Percentiles rank a stretch among this genome's conserved stretches.
Evolutionary conservation across 1,140 invertebrate species (phyloP).

Genomic region (Diprion similis): DNA sequence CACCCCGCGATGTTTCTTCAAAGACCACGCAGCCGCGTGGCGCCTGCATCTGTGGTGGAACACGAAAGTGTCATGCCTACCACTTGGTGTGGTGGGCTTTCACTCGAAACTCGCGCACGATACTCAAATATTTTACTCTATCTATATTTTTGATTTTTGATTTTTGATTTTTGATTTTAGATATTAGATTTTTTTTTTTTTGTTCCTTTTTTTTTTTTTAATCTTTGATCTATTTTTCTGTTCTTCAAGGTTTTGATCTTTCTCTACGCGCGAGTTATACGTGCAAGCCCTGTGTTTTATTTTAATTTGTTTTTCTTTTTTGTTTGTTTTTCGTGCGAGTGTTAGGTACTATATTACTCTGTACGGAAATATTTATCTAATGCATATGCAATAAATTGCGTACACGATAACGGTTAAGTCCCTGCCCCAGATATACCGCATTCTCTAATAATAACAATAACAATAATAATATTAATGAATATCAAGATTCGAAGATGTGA

Average conservation of each 20-base stretch:
- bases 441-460: too few species aligned
- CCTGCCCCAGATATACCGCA: neutral
- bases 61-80: constrained; percentile 7
- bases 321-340: too few species aligned
- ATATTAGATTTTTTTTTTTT: too few species aligned
- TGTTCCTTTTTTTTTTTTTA: too few species aligned
- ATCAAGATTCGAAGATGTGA: too few species aligned
- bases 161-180: too few species aligned
- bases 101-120: constrained; percentile 1
- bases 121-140: neutral
- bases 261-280: neutral
- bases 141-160: too few species aligned
- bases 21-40: constrained; percentile 35
- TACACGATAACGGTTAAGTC: neutral
- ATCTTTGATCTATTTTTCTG: too few species aligned
- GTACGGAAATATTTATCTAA: neutral
- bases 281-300: neutral
- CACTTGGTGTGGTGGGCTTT: constrained; percentile 4
- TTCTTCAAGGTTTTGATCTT: too few species aligned
- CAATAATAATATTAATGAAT: too few species aligned
- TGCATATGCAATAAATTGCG: neutral
- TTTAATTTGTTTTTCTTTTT: too few species aligned
- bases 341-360: neutral
- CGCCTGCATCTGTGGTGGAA: constrained; percentile 37
- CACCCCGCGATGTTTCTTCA: constrained; percentile 29